phyloP scores from a whole-genome alignment of 2,888 invertebrate genomes.

The Exephanes ischioxanthus region DNA sequence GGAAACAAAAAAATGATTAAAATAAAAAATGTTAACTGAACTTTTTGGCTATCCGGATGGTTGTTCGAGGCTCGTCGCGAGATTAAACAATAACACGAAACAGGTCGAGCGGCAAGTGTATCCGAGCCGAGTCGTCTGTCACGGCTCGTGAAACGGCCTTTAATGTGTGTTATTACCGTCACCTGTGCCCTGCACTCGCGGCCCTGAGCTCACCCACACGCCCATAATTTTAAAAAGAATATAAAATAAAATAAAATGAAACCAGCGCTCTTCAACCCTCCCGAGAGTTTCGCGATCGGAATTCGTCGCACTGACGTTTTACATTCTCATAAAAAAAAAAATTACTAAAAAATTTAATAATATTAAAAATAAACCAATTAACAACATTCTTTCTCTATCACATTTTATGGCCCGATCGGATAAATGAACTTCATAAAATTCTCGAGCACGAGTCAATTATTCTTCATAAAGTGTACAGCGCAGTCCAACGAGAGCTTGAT shows the following conservation, averaged over 20 bases:
- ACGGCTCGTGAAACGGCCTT: slow-evolving; percentile 10
- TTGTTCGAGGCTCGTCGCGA: background rate
- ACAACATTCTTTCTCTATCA: slow-evolving; percentile 7
- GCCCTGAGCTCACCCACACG: slow-evolving; percentile 6
- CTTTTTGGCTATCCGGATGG: background rate
- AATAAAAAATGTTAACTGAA: background rate
- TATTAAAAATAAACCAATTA: background rate
- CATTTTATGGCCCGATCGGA: slow-evolving; percentile 1
- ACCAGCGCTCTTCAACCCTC: no score
- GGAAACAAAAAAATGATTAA: background rate
- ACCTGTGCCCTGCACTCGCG: slow-evolving; percentile 17
- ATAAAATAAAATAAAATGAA: no score
- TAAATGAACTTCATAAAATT: slow-evolving; percentile 24
- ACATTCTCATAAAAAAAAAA: background rate
- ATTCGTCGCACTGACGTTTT: background rate
- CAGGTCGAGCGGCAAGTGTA: slow-evolving; percentile 19
- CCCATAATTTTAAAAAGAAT: background rate
- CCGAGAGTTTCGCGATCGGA: background rate
- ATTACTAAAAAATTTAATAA: background rate
- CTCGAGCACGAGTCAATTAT: slow-evolving; percentile 39
- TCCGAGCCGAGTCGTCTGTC: background rate
- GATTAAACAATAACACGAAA: background rate
- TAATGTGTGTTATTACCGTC: slow-evolving; percentile 23
- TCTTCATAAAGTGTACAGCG: slow-evolving; percentile 37
- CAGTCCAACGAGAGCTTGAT: background rate